phyloP scores from a whole-genome alignment of 2,113 vertebrate genomes.

The Gambusia holbrooki region DNA sequence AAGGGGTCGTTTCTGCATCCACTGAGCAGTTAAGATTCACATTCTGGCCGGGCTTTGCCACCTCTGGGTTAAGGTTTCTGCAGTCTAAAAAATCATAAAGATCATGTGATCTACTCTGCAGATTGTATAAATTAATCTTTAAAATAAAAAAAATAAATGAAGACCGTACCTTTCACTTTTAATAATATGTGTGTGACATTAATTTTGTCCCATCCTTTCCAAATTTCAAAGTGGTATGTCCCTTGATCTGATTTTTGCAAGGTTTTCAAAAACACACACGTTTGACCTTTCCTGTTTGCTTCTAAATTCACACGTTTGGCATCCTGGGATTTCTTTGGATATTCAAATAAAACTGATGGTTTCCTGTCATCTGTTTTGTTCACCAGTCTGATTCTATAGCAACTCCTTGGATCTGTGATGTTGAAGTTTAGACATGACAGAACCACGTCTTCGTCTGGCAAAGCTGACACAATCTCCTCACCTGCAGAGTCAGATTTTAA shows the following conservation, averaged over 20 bases:
- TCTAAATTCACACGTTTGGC: not conserved
- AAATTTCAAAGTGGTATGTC: conserved; percentile 50
- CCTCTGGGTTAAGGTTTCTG: not conserved
- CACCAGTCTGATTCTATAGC: conserved; percentile 31
- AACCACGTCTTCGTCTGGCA: conserved; percentile 10
- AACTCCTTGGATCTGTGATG: not conserved
- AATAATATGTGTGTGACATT: conserved; percentile 35
- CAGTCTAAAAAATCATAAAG: conserved; percentile 21
- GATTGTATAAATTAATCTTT: not conserved
- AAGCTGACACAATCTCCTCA: not conserved
- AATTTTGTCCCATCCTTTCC: conserved; percentile 35
- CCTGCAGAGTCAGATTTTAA: not conserved
- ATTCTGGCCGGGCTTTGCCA: not conserved
- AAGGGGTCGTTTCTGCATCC: not conserved
- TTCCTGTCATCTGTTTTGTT: not conserved
- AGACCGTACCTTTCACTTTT: conserved; percentile 61
- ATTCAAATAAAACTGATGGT: conserved; percentile 7
- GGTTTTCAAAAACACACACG: conserved; percentile 40
- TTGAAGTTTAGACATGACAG: conserved; percentile 41
- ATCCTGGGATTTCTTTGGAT: conserved; percentile 8
- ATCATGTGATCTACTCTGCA: not conserved
- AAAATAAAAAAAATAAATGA: not conserved
- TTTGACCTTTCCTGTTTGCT: conserved; percentile 6
- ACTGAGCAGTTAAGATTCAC: conserved; percentile 35
- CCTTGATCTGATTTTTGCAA: conserved; percentile 42